Percentiles rank a stretch among this genome's conserved stretches.
These are phyloP conservation scores for Lepidostoma basale DNA, from an alignment of 1,140 invertebrate genomes.

Conservation along the genomic window DNA sequence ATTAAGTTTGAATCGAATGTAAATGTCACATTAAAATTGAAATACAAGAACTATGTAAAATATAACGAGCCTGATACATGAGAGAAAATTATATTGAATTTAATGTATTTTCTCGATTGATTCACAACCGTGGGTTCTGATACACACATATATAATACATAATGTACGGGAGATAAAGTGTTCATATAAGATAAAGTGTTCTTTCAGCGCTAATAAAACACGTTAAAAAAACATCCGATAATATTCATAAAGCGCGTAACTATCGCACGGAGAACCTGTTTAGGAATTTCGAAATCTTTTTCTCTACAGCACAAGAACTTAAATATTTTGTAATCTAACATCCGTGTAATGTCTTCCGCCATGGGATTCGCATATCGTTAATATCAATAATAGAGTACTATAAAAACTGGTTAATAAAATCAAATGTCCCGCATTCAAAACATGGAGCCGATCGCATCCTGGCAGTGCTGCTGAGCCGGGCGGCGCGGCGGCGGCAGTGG, in stretches of 20 bases:
- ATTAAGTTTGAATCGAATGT: constrained; percentile 18
- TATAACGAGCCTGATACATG: constrained; percentile 3
- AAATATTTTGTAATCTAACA: constrained; percentile 13
- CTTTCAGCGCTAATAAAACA: constrained; percentile 19
- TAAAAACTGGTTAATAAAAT: constrained; percentile 18
- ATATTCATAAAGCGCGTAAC: constrained; percentile 10
- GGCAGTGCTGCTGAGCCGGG: background rate
- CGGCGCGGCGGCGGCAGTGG: background rate
- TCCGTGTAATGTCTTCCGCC: constrained; percentile 19
- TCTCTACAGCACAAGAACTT: too few relatives aligned
- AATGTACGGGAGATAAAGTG: constrained; percentile 10
- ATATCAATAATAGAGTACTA: background rate
- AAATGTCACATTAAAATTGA: constrained; percentile 27
- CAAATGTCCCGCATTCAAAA: background rate
- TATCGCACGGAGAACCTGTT: constrained; percentile 4
- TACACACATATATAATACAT: background rate
- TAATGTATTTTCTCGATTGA: background rate
- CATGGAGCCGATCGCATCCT: constrained; percentile 1
- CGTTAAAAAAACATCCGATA: constrained; percentile 16
- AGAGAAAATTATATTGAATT: background rate
- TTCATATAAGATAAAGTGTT: constrained; percentile 19
- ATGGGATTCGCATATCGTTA: background rate
- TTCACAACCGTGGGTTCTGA: constrained; percentile 10
- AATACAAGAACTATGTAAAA: constrained; percentile 16
- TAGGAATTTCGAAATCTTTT: too few relatives aligned